These are phyloP conservation scores for Meteorus sp. DNA, from an alignment of 1,140 invertebrate genomes.

Conservation along the genomic window DNA sequence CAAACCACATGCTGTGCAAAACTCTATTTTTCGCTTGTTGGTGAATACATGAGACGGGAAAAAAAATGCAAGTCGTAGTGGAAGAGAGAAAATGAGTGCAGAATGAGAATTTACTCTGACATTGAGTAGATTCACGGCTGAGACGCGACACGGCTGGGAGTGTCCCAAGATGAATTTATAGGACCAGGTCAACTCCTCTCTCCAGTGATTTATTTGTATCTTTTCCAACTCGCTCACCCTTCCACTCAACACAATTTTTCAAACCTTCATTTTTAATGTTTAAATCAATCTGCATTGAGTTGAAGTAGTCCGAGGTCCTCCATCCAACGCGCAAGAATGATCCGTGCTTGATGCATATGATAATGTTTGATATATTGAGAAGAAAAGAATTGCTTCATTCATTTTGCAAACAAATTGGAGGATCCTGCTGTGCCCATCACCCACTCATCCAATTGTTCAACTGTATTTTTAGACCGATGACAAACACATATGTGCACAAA, in stretches of 20 bases:
- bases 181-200: conserved; percentile 37
- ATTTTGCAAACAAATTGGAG: conserved; percentile 16
- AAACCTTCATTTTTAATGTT: too few relatives aligned
- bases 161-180: conserved; percentile 46
- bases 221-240: conserved; percentile 3
- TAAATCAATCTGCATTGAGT: too few relatives aligned
- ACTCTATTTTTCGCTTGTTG: conserved; percentile 11
- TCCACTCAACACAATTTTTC: neutral
- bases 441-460: neutral
- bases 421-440: too few relatives aligned
- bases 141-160: conserved; percentile 40
- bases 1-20: neutral
- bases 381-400: conserved; percentile 11
- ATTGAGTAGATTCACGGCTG: conserved; percentile 43
- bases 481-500: too few relatives aligned
- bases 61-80: neutral
- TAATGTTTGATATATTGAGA: too few relatives aligned
- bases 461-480: too few relatives aligned
- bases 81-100: conserved; percentile 2
- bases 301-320: conserved; percentile 6
- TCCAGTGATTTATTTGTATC: conserved; percentile 38
- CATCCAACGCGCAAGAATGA: conserved; percentile 2
- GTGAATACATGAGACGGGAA: neutral
- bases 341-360: conserved; percentile 26
- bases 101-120: conserved; percentile 38